These are phyloP conservation scores for Myotis pilosus DNA, from an alignment of 2,797 vertebrate species.

Conservation along the genomic window DNA sequence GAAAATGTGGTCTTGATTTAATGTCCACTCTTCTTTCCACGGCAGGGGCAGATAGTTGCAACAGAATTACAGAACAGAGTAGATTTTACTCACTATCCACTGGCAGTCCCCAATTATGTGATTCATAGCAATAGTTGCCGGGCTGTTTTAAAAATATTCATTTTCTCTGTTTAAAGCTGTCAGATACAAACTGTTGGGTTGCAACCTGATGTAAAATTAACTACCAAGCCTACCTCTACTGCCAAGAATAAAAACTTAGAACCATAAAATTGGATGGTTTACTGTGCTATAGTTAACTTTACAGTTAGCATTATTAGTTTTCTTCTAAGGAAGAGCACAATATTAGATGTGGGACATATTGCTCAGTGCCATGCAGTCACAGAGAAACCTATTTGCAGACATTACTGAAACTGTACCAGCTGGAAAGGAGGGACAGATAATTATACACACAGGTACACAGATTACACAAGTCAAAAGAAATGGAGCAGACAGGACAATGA, in stretches of 20 bases:
- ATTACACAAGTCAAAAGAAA: neutral
- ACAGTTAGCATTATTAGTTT: constrained; percentile 39
- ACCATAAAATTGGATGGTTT: constrained; percentile 36
- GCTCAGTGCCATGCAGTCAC: neutral
- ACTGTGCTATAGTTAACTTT: constrained; percentile 29
- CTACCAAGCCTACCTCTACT: constrained; percentile 48
- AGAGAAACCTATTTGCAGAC: neutral
- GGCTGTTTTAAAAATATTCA: constrained; percentile 63
- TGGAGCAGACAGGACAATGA: neutral
- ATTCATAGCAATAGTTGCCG: constrained; percentile 54
- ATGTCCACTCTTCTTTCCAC: neutral
- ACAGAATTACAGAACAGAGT: constrained; percentile 39
- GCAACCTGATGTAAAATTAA: constrained; percentile 62
- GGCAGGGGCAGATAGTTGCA: neutral
- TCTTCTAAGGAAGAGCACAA: neutral
- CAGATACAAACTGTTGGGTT: constrained; percentile 61
- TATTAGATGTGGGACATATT: neutral
- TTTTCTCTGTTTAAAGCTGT: constrained; percentile 69
- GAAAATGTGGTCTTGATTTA: neutral
- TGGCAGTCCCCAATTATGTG: constrained; percentile 51
- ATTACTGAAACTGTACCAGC: neutral
- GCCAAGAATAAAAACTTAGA: constrained; percentile 57
- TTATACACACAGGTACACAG: neutral
- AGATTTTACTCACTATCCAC: constrained; percentile 40
- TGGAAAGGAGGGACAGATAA: neutral